Conservation (phyloP, 2,113 vertebrate genomes). For the Symphodus melops region DNA sequence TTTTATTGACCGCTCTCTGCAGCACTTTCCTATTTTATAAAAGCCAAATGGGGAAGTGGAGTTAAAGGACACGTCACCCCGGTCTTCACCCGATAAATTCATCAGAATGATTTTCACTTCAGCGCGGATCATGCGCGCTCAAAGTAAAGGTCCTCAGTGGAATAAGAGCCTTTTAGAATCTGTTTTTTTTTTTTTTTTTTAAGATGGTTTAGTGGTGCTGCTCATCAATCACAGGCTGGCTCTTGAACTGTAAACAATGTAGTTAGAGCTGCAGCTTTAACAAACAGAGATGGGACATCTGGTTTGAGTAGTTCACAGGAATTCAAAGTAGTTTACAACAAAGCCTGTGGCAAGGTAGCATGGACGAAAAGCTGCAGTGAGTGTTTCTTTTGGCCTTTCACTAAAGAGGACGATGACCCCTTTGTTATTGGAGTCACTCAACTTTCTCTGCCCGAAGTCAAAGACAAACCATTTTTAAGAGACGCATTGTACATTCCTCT, state of each 20-base stretch:
- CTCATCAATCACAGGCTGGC: background rate
- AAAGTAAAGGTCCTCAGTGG: background rate
- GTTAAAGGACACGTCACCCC: conserved; percentile 25
- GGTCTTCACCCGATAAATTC: conserved; percentile 14
- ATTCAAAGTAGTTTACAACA: conserved; percentile 8
- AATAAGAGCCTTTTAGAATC: background rate
- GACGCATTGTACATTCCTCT: conserved; percentile 1
- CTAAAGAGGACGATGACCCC: conserved; percentile 22
- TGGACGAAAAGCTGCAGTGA: background rate
- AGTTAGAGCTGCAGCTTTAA: background rate
- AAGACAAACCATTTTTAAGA: background rate
- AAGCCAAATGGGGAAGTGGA: background rate
- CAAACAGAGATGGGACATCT: conserved; percentile 3
- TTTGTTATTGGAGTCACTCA: conserved; percentile 14
- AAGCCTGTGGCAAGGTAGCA: conserved; percentile 3
- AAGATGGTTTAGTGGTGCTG: background rate
- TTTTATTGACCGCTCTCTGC: conserved; percentile 60
- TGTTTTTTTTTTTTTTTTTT: no score
- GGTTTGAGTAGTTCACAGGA: conserved; percentile 7
- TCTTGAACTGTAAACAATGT: conserved; percentile 5
- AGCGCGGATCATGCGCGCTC: background rate
- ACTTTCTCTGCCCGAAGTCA: background rate
- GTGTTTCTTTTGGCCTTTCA: conserved; percentile 9
- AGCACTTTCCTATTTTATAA: conserved; percentile 31
- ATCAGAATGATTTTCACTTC: conserved; percentile 11